A percentile compares a stretch with the other conserved stretches of the same genome.
Evolutionary conservation across 1,140 invertebrate genomes (phyloP).

Genomic region (Drosophila repleta): DNA sequence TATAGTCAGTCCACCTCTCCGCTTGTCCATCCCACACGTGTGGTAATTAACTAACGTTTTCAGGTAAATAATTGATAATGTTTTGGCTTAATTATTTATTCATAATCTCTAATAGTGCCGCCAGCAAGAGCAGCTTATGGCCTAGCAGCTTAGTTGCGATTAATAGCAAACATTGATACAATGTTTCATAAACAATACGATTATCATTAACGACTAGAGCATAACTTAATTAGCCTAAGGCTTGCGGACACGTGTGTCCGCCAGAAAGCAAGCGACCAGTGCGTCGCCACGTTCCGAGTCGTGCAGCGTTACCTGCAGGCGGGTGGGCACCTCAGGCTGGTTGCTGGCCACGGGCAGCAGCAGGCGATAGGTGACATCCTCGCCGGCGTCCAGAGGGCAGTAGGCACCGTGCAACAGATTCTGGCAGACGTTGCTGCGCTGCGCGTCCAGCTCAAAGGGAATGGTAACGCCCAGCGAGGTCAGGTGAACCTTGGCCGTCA

Average conservation of each 20-base stretch:
- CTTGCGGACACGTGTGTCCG: conserved; percentile 64
- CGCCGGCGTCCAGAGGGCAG: conserved; percentile 69
- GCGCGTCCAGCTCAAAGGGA: conserved; percentile 56
- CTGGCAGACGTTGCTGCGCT: conserved; percentile 59
- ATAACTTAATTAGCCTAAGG: conserved; percentile 7
- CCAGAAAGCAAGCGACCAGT: conserved; percentile 65
- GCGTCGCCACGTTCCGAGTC: conserved; percentile 39
- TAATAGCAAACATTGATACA: conserved; percentile 78
- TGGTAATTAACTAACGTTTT: conserved; percentile 68
- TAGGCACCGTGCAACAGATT: conserved; percentile 72
- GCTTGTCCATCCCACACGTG: background rate
- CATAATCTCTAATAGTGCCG: conserved; percentile 75
- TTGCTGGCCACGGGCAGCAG: conserved; percentile 46
- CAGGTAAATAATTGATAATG: conserved; percentile 64
- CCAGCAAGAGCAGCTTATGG: conserved; percentile 23
- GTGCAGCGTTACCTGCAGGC: conserved; percentile 57
- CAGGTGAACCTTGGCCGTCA: conserved; percentile 55
- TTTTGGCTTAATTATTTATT: conserved; percentile 78
- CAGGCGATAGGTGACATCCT: conserved; percentile 76
- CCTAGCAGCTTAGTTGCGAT: conserved; percentile 41
- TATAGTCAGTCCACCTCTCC: conserved; percentile 22
- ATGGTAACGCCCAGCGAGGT: conserved; percentile 69
- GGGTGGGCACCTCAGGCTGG: conserved; percentile 67
- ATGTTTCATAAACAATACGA: conserved; percentile 48
- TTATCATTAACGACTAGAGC: background rate